Evolutionary conservation across 2,888 invertebrate genomes (phyloP).

Genomic region (Augochlorella aurata): DNA sequence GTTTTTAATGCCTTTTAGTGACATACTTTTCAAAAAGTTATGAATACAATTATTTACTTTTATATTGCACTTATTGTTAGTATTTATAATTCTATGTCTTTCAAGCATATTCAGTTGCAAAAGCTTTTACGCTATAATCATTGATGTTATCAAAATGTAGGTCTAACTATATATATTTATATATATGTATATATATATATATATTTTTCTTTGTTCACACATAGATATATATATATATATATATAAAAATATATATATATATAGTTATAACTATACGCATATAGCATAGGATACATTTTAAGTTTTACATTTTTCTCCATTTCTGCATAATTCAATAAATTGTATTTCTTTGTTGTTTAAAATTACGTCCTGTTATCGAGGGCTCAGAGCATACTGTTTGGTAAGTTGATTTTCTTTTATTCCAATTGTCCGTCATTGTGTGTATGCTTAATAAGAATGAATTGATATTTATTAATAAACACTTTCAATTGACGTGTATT

Average conservation of each 20-base stretch:
- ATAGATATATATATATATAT: conserved; percentile 12
- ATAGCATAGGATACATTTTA: conserved; percentile 48
- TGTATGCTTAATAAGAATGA: conserved; percentile 65
- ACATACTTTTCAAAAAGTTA: conserved; percentile 20
- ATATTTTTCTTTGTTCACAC: not conserved
- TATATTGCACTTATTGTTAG: conserved; percentile 25
- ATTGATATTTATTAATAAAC: conserved; percentile 58
- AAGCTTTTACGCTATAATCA: conserved; percentile 18
- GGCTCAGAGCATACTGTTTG: conserved; percentile 78
- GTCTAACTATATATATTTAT: conserved; percentile 17
- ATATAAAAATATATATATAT: not conserved
- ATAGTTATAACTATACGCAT: conserved; percentile 13
- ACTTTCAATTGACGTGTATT: conserved; percentile 50
- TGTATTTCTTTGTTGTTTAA: conserved; percentile 80
- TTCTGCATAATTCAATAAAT: conserved; percentile 74
- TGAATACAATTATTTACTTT: conserved; percentile 28
- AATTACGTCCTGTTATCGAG: conserved; percentile 80
- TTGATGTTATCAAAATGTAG: conserved; percentile 12
- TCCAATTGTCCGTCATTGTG: conserved; percentile 60
- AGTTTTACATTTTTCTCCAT: conserved; percentile 51
- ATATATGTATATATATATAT: not conserved
- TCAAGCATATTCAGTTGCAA: conserved; percentile 7
- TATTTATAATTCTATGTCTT: conserved; percentile 24
- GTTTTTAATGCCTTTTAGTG: conserved; percentile 31
- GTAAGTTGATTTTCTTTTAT: conserved; percentile 76